Evolutionary conservation across 2,113 vertebrate species (phyloP).

Genomic region (Australoheros scitulus): DNA sequence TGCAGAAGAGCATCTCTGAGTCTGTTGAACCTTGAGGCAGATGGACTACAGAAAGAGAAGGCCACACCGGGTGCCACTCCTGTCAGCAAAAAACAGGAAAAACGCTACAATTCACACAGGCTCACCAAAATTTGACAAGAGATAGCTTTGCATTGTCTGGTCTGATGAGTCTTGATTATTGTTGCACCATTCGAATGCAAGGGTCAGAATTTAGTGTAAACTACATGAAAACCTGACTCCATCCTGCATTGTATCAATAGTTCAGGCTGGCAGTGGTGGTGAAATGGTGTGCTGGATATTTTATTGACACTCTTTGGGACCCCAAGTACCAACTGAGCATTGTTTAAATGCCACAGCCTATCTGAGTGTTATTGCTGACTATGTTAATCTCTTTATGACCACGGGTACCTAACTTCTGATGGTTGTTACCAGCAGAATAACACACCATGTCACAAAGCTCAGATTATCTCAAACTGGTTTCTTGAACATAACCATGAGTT

Average conservation of each 20-base stretch:
- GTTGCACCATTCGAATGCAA: not conserved
- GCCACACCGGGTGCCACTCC: not conserved
- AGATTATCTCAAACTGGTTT: not conserved
- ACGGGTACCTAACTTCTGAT: not conserved
- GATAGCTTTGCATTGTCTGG: not conserved
- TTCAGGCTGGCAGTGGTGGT: not conserved
- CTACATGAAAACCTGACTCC: not conserved
- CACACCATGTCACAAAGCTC: not conserved
- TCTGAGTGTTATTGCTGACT: not conserved
- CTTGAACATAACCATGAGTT: not conserved
- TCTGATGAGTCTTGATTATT: not conserved
- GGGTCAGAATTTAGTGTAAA: not conserved
- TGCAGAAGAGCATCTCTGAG: not conserved
- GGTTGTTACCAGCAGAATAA: not conserved
- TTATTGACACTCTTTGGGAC: not conserved
- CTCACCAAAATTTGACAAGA: not conserved
- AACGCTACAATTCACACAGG: not conserved
- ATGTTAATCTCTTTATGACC: not conserved
- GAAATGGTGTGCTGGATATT: not conserved
- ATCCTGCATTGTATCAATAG: not conserved
- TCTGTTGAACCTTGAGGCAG: not conserved
- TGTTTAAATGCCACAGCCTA: not conserved
- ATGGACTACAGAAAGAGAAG: not conserved
- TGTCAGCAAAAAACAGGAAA: not conserved
- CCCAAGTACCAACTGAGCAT: not conserved